These are phyloP conservation scores for Drosophila miranda DNA, from an alignment of 1,140 invertebrate genomes.

Conservation along the genomic window DNA sequence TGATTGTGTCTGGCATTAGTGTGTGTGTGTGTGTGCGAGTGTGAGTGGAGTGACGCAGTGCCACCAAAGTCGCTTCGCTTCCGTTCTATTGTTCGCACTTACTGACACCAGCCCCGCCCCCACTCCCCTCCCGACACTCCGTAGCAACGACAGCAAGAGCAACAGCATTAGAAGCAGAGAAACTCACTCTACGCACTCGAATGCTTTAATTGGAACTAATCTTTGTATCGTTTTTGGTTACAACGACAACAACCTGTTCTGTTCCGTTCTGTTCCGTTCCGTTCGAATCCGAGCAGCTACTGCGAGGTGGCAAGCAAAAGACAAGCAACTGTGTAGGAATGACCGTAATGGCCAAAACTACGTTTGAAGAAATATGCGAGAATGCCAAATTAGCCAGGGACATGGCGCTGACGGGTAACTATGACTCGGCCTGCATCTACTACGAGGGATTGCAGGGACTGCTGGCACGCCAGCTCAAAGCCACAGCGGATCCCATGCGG, in stretches of 20 bases:
- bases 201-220: constrained; percentile 72
- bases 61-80: constrained; percentile 63
- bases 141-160: too few species aligned
- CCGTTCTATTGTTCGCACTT: constrained; percentile 70
- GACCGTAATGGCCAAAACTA: constrained; percentile 90
- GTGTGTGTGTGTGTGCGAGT: constrained; percentile 4
- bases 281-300: constrained; percentile 60
- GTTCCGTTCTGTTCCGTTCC: constrained; percentile 5
- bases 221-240: constrained; percentile 76
- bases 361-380: constrained; percentile 94
- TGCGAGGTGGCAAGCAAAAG: constrained; percentile 82
- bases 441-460: constrained; percentile 94
- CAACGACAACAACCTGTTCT: constrained; percentile 73
- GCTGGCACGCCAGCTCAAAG: constrained; percentile 86
- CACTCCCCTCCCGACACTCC: constrained; percentile 11
- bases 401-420: constrained; percentile 97
- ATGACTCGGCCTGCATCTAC: constrained; percentile 96
- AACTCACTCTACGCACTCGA: constrained; percentile 62
- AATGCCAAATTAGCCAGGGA: constrained; percentile 96
- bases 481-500: constrained; percentile 90
- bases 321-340: constrained; percentile 84
- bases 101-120: constrained; percentile 4
- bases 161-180: constrained; percentile 12
- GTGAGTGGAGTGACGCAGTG: constrained; percentile 61
- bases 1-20: constrained; percentile 1